Base-by-base conservation (phyloP, 2,888 invertebrate genomes). In the Hermaeophaga mercurialis region DNA sequence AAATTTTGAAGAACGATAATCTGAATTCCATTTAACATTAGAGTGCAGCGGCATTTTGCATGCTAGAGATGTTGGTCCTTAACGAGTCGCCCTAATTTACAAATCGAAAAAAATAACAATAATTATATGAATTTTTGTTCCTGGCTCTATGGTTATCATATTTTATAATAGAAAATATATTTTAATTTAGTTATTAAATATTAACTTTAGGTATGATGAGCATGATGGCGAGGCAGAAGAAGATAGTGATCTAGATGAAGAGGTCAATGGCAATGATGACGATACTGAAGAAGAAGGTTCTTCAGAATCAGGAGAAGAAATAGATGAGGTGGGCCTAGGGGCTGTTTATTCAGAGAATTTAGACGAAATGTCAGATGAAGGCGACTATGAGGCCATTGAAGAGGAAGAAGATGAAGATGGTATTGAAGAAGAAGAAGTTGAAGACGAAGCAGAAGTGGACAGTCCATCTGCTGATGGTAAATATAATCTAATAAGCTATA, bases 171-270 rank as follows among this genome's bases (percentile, higher is more conserved):
- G n/a, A n/a, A n/a, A n/a, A n/a, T n/a, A n/a, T n/a, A n/a, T n/a
- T n/a, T n/a, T n/a, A n/a, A n/a, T n/a, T n/a, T n/a, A n/a, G n/a
- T n/a, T n/a, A n/a, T n/a, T n/a, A n/a, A n/a, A n/a, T n/a, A n/a
- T 22, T 22, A 5, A 5, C 22, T 76, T 57, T 49, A 84, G 90
- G 56, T 85, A 84, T 73, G 90, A 90, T 73, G 85, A 85, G 62
- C 87, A 90, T 38, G 93, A 93, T 67, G 84, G 86, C 67, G 93
- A 93, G 74, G 89, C 85, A 33, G 91, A 90, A 63, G 91, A 89
- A 63, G 91, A 89, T 67, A 89, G 86, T 72, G 90, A 90, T 15
- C 89, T 87, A 47, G 85, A 84, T 58, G 91, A 91, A 63, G 92
- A 91, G 70, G 89, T 84, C 2, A 89, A 90, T 72, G 90, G 89